A percentile compares a stretch with the other conserved stretches of the same genome.
Evolutionary conservation across 2,113 vertebrate genomes (phyloP).

Genomic region (Oxygymnocypris stewartii): DNA sequence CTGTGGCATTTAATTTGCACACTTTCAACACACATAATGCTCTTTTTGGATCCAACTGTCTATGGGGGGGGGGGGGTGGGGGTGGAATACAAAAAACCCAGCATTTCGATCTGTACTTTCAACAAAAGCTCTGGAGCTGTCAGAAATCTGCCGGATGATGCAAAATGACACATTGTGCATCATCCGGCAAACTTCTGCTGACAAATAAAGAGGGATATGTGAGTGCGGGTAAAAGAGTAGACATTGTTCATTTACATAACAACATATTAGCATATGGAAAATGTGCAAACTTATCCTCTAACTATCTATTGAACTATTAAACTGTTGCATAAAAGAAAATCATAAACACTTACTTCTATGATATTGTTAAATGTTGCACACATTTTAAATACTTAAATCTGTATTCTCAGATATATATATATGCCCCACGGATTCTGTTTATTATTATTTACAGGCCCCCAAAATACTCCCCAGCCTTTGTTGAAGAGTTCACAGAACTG

Average conservation of each 20-base stretch:
- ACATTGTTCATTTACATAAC: neutral
- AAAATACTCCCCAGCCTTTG: too few relatives aligned
- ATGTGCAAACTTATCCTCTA: neutral
- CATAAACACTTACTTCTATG: neutral
- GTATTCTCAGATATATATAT: neutral
- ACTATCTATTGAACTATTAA: neutral
- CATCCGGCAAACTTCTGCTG: neutral
- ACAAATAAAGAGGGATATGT: neutral
- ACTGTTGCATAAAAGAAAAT: neutral
- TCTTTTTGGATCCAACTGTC: neutral
- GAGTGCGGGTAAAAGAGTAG: neutral
- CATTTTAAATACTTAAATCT: neutral
- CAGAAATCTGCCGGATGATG: neutral
- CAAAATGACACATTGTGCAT: neutral
- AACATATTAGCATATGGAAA: neutral
- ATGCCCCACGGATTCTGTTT: too few relatives aligned
- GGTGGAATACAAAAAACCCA: neutral
- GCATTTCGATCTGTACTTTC: neutral
- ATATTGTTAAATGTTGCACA: neutral
- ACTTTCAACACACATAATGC: neutral
- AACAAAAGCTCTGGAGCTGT: neutral
- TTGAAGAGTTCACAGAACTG: too few relatives aligned
- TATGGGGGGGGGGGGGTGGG: too few relatives aligned
- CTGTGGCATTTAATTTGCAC: neutral
- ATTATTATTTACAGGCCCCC: too few relatives aligned